Evolutionary conservation across 2,888 invertebrate genomes (phyloP).

Genomic region (Caenorhabditis panamensis): DNA sequence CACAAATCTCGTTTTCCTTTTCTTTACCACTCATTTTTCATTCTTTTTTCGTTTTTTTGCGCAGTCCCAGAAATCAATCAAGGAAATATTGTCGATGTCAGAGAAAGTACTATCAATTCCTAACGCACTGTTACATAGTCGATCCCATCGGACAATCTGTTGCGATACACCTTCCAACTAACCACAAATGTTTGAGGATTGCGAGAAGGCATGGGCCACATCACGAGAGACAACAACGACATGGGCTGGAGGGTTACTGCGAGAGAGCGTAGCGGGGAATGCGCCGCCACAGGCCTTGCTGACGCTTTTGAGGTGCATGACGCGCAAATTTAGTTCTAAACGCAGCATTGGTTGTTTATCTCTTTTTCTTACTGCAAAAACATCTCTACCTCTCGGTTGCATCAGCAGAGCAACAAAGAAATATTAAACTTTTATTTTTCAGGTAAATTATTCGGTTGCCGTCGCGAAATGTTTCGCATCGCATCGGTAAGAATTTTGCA

Average conservation of each 20-base stretch:
- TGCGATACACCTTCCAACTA: background rate
- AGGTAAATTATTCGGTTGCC: slow-evolving; percentile 55
- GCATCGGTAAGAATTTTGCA: slow-evolving; percentile 55
- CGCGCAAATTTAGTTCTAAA: slow-evolving; percentile 46
- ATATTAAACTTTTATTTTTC: slow-evolving; percentile 12
- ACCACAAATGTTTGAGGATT: background rate
- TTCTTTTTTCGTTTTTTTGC: background rate
- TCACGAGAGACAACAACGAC: background rate
- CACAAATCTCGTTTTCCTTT: slow-evolving; percentile 24
- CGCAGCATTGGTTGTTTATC: slow-evolving; percentile 41
- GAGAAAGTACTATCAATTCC: background rate
- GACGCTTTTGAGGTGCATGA: slow-evolving; percentile 53
- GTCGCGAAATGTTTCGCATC: slow-evolving; percentile 59
- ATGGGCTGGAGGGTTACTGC: background rate
- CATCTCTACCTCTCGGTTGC: background rate
- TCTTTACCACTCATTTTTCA: background rate
- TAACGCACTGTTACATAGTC: background rate
- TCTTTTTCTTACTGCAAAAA: slow-evolving; percentile 16
- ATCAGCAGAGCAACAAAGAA: background rate
- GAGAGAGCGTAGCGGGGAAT: background rate
- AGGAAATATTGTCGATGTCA: background rate
- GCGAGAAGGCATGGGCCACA: background rate
- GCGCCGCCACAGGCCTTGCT: background rate
- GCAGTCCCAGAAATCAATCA: background rate
- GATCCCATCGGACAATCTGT: background rate